Base-by-base conservation (phyloP, 2,888 invertebrate species). In the Dynastes hyllus region DNA sequence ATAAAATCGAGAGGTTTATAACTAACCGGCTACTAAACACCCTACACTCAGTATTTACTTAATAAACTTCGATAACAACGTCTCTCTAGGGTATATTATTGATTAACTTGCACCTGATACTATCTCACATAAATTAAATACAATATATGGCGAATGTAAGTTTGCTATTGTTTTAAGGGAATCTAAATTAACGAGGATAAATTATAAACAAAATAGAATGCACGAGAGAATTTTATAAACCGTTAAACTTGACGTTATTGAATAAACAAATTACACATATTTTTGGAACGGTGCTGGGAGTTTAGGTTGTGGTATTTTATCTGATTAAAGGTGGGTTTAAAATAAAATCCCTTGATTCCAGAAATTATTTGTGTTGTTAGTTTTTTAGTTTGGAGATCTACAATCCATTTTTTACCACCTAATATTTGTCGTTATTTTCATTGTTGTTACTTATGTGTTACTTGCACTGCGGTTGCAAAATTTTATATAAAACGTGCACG, bases 41-140 rank as follows among this genome's bases (percentile, higher is more conserved):
- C 45, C 6, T 16, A 16, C 16, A 67, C 32, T n/a, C 55, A 16
- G 55, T 58, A 71, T 58, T 71, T 55, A 22, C 71, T 58, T 58
- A 71, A 37, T 16, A 32, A 58, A 71, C n/a, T 71, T 71, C 37
- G 11, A 58, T 22, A 53, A 71, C 55, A 37, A 71, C 51, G 16
- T 71, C 37, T 53, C 55, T 32, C 3, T 32, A 16, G 22, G n/a
- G 16, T 22, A 16, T 40, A n/a, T 55, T 58, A 55, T 71, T 22
- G 55, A 71, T 71, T 58, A 45, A 40, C 40, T 58, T 22, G 6
- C 51, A 69, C 11, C 27, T 40, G 37, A 13, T 51, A 22, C 4
- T 50, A 16, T 67, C 66, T 37, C 66, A 67, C 40, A 67, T 67
- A 67, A 67, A 67, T 67, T 67, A 67, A 67, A 16, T 40, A 16